Percentiles rank a stretch among this genome's conserved stretches.
These are phyloP conservation scores for Lepidonotus clava DNA, from an alignment of 2,888 invertebrate species.

Conservation along the genomic window DNA sequence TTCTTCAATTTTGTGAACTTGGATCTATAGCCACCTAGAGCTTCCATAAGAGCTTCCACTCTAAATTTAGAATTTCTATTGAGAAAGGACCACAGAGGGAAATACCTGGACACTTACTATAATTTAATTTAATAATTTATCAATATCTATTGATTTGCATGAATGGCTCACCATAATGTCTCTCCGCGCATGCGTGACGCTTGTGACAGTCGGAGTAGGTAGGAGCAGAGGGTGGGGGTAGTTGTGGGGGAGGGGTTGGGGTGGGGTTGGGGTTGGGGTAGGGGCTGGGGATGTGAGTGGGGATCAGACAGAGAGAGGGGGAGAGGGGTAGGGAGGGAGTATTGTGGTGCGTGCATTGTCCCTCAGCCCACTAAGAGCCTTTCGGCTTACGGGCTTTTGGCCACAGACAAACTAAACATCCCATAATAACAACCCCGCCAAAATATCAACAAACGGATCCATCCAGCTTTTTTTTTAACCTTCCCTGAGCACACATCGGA, in stretches of 20 bases:
- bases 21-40: no score
- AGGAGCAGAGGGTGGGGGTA: background rate
- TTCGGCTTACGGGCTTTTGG: background rate
- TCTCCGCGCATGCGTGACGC: background rate
- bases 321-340: background rate
- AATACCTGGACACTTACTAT: no score
- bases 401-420: constrained; percentile 16
- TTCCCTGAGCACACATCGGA: background rate
- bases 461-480: background rate
- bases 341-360: background rate
- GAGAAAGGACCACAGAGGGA: no score
- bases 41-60: no score
- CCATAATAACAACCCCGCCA: background rate
- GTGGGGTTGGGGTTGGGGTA: background rate
- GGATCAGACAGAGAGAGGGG: no score
- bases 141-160: no score
- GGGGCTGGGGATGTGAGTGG: no score
- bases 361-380: no score
- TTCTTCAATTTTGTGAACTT: no score
- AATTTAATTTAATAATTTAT: no score
- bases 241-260: background rate
- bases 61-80: no score
- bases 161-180: no score
- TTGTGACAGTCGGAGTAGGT: background rate
- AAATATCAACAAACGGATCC: background rate